Conservation (phyloP, 2,888 invertebrate genomes). For the Oithona nana region DNA sequence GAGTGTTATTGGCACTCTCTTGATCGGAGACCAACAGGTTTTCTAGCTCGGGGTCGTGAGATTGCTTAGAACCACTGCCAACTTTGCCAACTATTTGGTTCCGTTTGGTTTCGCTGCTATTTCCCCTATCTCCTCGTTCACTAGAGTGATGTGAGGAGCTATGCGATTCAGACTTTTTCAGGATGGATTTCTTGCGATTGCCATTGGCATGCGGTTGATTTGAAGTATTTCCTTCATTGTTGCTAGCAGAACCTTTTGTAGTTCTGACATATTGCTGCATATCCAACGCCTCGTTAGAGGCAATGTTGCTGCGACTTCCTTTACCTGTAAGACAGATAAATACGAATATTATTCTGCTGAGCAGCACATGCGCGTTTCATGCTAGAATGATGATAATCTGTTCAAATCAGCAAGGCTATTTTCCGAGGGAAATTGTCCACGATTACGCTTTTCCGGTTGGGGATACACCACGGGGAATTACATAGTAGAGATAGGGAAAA, state of each 20-base stretch:
- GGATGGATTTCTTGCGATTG: conserved; percentile 51
- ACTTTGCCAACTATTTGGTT: too few species aligned
- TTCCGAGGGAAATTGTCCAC: too few species aligned
- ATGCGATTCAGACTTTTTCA: conserved; percentile 46
- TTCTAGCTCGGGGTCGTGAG: conserved; percentile 9
- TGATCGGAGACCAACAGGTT: conserved; percentile 5
- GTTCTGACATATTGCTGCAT: conserved; percentile 18
- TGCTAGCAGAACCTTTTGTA: conserved; percentile 26
- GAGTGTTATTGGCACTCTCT: background rate
- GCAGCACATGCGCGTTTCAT: too few species aligned
- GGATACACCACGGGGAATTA: too few species aligned
- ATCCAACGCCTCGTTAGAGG: conserved; percentile 6
- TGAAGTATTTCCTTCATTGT: too few species aligned
- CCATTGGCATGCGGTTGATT: too few species aligned
- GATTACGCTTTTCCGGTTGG: too few species aligned
- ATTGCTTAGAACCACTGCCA: background rate
- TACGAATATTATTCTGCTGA: too few species aligned
- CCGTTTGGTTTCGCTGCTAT: too few species aligned
- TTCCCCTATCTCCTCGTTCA: background rate
- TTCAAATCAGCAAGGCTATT: too few species aligned
- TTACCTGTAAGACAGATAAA: background rate
- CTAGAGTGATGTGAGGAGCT: background rate
- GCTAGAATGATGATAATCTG: too few species aligned
- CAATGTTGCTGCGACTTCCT: background rate
- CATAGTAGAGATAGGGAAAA: too few species aligned